Conservation (phyloP, 2,797 vertebrate species). For the Microctenopoma stevenorrisi region DNA sequence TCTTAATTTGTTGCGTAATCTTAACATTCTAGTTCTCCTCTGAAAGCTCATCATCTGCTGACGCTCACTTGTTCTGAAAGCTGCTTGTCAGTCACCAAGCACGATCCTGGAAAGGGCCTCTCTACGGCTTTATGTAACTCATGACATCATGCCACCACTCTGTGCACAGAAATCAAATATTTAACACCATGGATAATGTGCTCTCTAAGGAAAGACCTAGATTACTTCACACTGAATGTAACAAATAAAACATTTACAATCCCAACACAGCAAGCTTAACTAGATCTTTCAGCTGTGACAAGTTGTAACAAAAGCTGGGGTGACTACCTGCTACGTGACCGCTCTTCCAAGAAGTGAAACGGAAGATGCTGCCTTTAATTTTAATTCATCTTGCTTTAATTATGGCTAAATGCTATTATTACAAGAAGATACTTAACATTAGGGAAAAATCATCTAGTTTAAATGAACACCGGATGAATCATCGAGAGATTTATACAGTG, state of each 20-base stretch:
- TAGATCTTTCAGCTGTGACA: constrained; percentile 7
- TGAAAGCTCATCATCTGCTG: constrained; percentile 21
- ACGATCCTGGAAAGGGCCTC: constrained; percentile 22
- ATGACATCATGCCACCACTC: constrained; percentile 54
- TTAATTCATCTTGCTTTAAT: constrained; percentile 14
- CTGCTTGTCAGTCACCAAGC: constrained; percentile 3
- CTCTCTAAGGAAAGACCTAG: constrained; percentile 30
- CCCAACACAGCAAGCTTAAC: constrained; percentile 35
- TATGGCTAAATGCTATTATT: too few species aligned
- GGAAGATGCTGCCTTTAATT: constrained; percentile 42
- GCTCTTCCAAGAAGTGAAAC: constrained; percentile 36
- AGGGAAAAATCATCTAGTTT: too few species aligned
- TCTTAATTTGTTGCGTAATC: not conserved
- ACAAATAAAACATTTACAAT: constrained; percentile 62
- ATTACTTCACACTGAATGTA: constrained; percentile 41
- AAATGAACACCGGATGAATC: too few species aligned
- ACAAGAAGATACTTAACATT: too few species aligned
- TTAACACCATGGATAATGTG: constrained; percentile 54
- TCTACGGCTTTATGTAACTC: constrained; percentile 59
- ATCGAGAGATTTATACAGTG: too few species aligned
- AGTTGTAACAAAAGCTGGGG: constrained; percentile 17
- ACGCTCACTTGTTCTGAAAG: constrained; percentile 11
- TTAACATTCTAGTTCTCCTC: not conserved
- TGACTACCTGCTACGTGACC: constrained; percentile 13
- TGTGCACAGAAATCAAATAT: constrained; percentile 68